These are phyloP conservation scores for Hippoglossus stenolepis DNA, from an alignment of 2,113 vertebrate species.

Conservation along the genomic window DNA sequence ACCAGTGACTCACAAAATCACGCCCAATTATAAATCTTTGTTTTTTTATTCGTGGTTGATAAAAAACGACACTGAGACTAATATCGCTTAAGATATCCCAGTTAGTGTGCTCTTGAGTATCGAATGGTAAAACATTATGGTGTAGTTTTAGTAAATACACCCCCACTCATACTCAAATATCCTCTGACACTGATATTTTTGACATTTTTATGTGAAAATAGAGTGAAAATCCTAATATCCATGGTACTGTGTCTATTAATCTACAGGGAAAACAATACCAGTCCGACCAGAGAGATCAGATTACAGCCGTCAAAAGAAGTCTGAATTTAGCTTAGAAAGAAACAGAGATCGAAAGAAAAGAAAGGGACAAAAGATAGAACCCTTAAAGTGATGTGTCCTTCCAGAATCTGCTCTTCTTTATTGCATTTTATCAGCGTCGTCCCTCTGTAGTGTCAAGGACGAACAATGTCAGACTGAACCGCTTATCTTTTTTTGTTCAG, in stretches of 20 bases:
- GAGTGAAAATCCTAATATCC: neutral
- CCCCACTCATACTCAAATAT: too few relatives aligned
- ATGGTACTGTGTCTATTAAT: neutral
- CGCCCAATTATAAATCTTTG: too few relatives aligned
- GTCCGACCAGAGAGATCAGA: neutral
- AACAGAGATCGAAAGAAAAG: neutral
- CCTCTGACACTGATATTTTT: too few relatives aligned
- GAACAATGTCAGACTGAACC: constrained; percentile 39
- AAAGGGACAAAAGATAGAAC: constrained; percentile 24
- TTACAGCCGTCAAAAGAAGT: neutral
- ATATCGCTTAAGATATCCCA: too few relatives aligned
- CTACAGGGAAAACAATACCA: neutral
- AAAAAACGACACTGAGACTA: too few relatives aligned
- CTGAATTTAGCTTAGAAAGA: neutral
- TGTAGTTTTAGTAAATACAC: too few relatives aligned
- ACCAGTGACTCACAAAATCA: too few relatives aligned
- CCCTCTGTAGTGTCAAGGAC: constrained; percentile 41
- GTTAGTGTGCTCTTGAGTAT: too few relatives aligned
- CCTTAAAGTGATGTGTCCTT: constrained; percentile 28
- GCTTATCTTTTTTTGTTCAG: constrained; percentile 29
- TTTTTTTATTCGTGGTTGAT: too few relatives aligned
- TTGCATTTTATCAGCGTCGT: constrained; percentile 29
- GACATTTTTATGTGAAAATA: too few relatives aligned
- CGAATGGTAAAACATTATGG: too few relatives aligned
- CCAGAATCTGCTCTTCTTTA: constrained; percentile 16